These are phyloP conservation scores for Pecten maximus DNA, from an alignment of 2,888 invertebrate species.

Conservation along the genomic window DNA sequence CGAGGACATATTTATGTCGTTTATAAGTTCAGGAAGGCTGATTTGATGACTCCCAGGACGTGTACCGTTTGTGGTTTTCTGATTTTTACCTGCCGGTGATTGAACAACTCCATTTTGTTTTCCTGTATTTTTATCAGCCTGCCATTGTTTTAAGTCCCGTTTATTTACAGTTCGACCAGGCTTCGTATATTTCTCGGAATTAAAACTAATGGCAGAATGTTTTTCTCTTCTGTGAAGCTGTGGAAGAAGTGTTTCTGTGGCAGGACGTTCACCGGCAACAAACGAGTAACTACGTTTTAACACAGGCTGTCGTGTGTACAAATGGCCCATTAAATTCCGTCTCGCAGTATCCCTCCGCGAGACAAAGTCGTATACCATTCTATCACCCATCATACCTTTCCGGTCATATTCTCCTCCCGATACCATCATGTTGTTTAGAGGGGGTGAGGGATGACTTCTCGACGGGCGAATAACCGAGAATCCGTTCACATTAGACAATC, in stretches of 20 bases:
- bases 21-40: neutral
- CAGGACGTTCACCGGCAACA: conserved; percentile 58
- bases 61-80: neutral
- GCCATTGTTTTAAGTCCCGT: neutral
- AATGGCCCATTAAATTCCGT: conserved; percentile 59
- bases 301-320: conserved; percentile 60
- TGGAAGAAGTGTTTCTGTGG: conserved; percentile 42
- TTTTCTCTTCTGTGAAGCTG: conserved; percentile 26
- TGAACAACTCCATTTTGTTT: neutral
- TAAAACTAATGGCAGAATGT: conserved; percentile 13
- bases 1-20: neutral
- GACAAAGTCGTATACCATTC: conserved; percentile 2
- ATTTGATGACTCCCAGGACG: conserved; percentile 6
- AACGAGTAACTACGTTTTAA: conserved; percentile 61
- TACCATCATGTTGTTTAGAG: neutral
- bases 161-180: neutral
- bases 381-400: neutral
- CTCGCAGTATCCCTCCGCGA: conserved; percentile 62
- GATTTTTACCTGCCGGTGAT: neutral
- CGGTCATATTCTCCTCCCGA: neutral
- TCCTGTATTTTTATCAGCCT: neutral
- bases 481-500: neutral
- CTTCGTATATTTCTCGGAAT: neutral
- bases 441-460: neutral
- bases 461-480: neutral